Percentiles rank a stretch among this genome's conserved stretches.
These are phyloP conservation scores for Myopa testacea DNA, from an alignment of 2,888 invertebrate genomes.

Conservation along the genomic window DNA sequence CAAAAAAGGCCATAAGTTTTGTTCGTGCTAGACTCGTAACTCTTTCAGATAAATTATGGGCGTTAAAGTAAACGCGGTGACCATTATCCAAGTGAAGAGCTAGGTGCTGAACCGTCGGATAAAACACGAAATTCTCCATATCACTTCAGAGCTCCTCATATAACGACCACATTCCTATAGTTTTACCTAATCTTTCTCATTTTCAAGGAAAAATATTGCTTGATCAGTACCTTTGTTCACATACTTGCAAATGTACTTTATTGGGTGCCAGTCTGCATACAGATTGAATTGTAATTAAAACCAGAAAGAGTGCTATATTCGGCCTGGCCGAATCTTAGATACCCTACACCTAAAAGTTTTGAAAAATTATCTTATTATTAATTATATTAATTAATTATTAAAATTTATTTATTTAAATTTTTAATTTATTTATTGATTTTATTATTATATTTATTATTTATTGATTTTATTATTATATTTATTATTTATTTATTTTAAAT, in stretches of 20 bases:
- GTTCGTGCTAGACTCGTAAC: constrained; percentile 13
- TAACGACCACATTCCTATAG: constrained; percentile 36
- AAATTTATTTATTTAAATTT: no score
- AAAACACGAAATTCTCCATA: constrained; percentile 33
- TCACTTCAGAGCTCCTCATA: constrained; percentile 36
- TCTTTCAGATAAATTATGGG: background rate
- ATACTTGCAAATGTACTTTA: constrained; percentile 34
- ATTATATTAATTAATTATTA: no score
- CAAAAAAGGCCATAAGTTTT: background rate
- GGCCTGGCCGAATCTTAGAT: no score
- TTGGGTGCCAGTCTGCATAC: background rate
- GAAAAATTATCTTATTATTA: no score
- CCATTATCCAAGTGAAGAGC: constrained; percentile 33
- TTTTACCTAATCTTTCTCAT: constrained; percentile 30
- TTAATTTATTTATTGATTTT: no score
- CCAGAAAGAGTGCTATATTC: no score
- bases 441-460: no score
- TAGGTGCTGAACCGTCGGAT: constrained; percentile 29
- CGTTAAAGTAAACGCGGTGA: constrained; percentile 9
- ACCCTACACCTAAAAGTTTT: no score
- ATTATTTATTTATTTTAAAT: no score
- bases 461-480: no score
- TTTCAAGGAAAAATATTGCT: background rate
- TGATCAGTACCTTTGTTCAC: constrained; percentile 29
- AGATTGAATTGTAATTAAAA: no score